Evolutionary conservation across 2,888 invertebrate species (phyloP), one percentile per base, ranked within the genome.

Genomic region (Miltochrista miniata): DNA sequence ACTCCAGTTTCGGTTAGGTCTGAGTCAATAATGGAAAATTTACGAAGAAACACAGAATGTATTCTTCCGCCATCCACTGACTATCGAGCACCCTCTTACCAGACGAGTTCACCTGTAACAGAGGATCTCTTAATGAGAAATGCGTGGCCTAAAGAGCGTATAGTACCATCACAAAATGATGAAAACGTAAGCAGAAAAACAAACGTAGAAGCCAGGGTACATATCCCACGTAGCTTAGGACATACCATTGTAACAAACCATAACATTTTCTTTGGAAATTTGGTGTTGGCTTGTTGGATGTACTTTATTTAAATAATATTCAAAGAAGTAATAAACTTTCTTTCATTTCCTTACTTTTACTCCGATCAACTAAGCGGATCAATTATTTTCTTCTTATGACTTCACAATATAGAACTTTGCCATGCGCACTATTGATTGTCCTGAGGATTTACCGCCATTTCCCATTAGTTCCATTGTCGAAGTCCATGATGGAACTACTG

Each of bases 171-270:
- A 11, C 69, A 56, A 9, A 70, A 68, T 8, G 45, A 54, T 30
- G 70, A 70, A 41, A 58, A 49, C 14, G 5, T 35, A 9, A 61
- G 60, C 33, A 64, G 73, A 12, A 69, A 65, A 43, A 33, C 64
- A 0, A 71, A 60, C n/a, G 61, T 79, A 9, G 74, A 81, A 59
- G 75, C 81, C 15, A 76, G 70, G 30, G 65, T 55, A 7, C 65
- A 70, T 14, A 30, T 59, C 2, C 24, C 2, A 66, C 38, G 7
- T 12, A 74, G 58, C 49, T 56, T 60, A 4, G 70, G 72, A 0
- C 48, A 48, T 7, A 70, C 54, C 34, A 64, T 58, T 51, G 48
- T 64, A 48, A 57, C 52, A 41, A 51, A 58, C 11, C 51, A 65
- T 59, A 75, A 48, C 40, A 9, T 72, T 58, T 59, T 76, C 38